Conservation (phyloP, 2,888 invertebrate genomes). For the Electrophaes corylata region DNA sequence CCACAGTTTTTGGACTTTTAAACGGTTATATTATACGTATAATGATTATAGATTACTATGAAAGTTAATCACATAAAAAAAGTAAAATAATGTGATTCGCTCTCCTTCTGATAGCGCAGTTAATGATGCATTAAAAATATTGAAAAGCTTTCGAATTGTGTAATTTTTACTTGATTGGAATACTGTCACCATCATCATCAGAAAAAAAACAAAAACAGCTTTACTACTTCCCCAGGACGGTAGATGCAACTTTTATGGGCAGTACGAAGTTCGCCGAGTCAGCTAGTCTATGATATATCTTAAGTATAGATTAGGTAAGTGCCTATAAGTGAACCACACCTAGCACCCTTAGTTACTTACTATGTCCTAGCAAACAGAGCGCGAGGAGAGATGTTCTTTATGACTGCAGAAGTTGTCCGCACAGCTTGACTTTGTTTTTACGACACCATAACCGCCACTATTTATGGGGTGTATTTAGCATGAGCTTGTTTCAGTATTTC, state of each 20-base stretch:
- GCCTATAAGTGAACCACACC: constrained; percentile 10
- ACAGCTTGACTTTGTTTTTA: constrained; percentile 81
- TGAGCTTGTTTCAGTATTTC: constrained; percentile 65
- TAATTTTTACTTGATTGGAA: background rate
- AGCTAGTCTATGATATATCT: too few species aligned
- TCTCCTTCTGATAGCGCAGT: constrained; percentile 17
- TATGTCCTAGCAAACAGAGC: constrained; percentile 22
- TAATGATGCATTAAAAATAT: constrained; percentile 18
- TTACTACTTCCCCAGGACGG: too few species aligned
- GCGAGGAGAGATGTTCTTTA: constrained; percentile 68
- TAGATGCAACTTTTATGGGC: too few species aligned
- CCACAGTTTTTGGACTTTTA: constrained; percentile 58
- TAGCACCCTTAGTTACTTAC: constrained; percentile 2
- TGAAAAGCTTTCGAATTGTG: constrained; percentile 2
- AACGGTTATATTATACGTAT: constrained; percentile 46
- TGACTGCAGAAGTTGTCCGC: constrained; percentile 63
- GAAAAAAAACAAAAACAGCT: too few species aligned
- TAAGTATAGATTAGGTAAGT: background rate
- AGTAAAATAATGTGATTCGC: constrained; percentile 32
- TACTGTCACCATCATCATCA: too few species aligned
- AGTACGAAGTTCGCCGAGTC: too few species aligned
- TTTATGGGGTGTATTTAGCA: constrained; percentile 79
- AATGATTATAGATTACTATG: constrained; percentile 43
- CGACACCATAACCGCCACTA: constrained; percentile 74
- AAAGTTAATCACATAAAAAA: constrained; percentile 44